phyloP scores from a whole-genome alignment of 1,140 invertebrate genomes.

The Aphidius ervi region DNA sequence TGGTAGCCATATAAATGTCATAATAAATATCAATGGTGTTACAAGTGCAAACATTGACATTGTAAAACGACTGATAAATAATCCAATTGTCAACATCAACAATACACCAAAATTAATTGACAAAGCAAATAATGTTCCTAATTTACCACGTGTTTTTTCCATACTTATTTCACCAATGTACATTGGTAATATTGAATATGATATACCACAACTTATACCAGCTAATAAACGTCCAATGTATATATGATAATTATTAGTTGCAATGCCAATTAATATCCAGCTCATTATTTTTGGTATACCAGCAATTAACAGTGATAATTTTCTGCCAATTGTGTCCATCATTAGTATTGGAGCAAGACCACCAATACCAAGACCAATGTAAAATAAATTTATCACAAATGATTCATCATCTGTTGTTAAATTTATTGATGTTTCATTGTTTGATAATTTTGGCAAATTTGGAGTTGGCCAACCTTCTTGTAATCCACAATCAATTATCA shows the following conservation, averaged over 20 bases:
- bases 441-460: slow-evolving; percentile 41
- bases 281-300: slow-evolving; percentile 55
- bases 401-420: slow-evolving; percentile 34
- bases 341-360: slow-evolving; percentile 48
- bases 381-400: slow-evolving; percentile 47
- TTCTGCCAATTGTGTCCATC: slow-evolving; percentile 59
- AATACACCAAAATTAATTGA: slow-evolving; percentile 59
- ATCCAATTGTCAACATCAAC: slow-evolving; percentile 54
- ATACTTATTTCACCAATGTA: slow-evolving; percentile 62
- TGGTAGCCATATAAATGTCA: slow-evolving; percentile 50
- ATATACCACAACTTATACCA: slow-evolving; percentile 45
- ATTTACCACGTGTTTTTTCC: slow-evolving; percentile 55
- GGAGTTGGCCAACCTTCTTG: slow-evolving; percentile 51
- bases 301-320: slow-evolving; percentile 52
- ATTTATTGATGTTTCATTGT: slow-evolving; percentile 23
- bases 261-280: slow-evolving; percentile 54
- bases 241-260: slow-evolving; percentile 34
- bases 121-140: slow-evolving; percentile 58
- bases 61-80: slow-evolving; percentile 41
- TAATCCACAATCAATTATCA: slow-evolving; percentile 47
- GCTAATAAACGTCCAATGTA: slow-evolving; percentile 54
- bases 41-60: slow-evolving; percentile 44
- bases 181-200: slow-evolving; percentile 55
- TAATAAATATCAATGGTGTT: slow-evolving; percentile 52
- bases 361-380: slow-evolving; percentile 44